Evolutionary conservation across 2,113 vertebrate species (phyloP).

Genomic region (Scophthalmus maximus): DNA sequence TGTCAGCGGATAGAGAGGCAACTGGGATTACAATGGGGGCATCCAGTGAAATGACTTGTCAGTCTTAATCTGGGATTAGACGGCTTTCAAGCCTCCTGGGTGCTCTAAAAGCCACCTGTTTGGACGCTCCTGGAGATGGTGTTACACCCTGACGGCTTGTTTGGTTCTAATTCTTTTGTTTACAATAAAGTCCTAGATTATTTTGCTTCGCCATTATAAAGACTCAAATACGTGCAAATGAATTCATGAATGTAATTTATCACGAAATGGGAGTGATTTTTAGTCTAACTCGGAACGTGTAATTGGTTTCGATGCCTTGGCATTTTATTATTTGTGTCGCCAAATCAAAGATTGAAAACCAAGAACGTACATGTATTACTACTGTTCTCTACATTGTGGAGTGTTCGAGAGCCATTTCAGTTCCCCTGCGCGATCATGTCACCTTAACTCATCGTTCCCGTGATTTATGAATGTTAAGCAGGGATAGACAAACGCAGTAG

Average conservation of each 20-base stretch:
- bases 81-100: slow-evolving; percentile 64
- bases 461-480: slow-evolving; percentile 20
- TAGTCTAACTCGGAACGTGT: too few species aligned
- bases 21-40: slow-evolving; percentile 69
- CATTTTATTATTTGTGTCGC: not conserved
- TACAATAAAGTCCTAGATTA: slow-evolving; percentile 21
- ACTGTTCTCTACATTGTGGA: not conserved
- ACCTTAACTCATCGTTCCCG: slow-evolving; percentile 17
- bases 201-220: not conserved
- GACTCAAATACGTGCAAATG: not conserved
- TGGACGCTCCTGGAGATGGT: slow-evolving; percentile 56
- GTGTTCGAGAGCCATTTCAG: not conserved
- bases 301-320: not conserved
- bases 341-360: not conserved
- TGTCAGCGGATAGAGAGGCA: slow-evolving; percentile 66
- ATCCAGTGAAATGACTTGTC: slow-evolving; percentile 72
- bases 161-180: slow-evolving; percentile 46
- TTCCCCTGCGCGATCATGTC: slow-evolving; percentile 20
- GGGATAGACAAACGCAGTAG: slow-evolving; percentile 5
- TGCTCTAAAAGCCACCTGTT: slow-evolving; percentile 77
- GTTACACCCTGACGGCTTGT: slow-evolving; percentile 43
- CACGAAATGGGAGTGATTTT: too few species aligned
- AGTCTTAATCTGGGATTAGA: slow-evolving; percentile 78
- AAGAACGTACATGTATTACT: not conserved
- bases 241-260: too few species aligned